phyloP scores from a whole-genome alignment of 2,797 vertebrate species.

The Lophotriccus pileatus region DNA sequence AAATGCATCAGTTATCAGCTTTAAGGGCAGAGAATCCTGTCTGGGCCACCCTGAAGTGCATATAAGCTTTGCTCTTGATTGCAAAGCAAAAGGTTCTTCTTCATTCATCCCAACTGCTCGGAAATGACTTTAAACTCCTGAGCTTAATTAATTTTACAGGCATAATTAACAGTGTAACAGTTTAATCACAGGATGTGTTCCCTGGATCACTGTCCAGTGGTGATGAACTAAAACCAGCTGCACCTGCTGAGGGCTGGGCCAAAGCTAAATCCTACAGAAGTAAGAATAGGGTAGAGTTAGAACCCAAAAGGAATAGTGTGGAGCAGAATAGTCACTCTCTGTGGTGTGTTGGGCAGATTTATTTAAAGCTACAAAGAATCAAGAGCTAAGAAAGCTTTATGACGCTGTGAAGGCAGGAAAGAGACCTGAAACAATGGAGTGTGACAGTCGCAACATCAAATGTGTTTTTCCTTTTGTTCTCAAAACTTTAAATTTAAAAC shows the following conservation, averaged over 20 bases:
- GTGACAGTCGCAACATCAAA: background rate
- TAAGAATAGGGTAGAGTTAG: background rate
- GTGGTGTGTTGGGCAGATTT: background rate
- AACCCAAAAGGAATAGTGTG: background rate
- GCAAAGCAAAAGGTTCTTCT: background rate
- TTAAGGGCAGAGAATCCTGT: background rate
- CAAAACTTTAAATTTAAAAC: constrained; percentile 19
- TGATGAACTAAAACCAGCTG: background rate
- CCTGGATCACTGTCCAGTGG: background rate
- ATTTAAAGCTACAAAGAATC: constrained; percentile 1
- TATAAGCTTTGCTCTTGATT: background rate
- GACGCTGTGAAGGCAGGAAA: background rate
- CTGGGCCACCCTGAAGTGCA: background rate
- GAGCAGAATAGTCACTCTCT: background rate
- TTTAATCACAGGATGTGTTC: background rate
- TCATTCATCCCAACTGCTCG: background rate
- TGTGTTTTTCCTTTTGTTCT: constrained; percentile 12
- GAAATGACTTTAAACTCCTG: background rate
- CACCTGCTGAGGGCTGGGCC: background rate
- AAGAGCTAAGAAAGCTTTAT: background rate
- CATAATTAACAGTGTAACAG: background rate
- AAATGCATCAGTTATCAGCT: background rate
- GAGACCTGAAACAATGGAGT: constrained; percentile 45
- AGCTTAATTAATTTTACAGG: background rate
- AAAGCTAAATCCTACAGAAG: background rate